These are phyloP conservation scores for Panopea generosa DNA, from an alignment of 2,888 invertebrate species.

Conservation along the genomic window DNA sequence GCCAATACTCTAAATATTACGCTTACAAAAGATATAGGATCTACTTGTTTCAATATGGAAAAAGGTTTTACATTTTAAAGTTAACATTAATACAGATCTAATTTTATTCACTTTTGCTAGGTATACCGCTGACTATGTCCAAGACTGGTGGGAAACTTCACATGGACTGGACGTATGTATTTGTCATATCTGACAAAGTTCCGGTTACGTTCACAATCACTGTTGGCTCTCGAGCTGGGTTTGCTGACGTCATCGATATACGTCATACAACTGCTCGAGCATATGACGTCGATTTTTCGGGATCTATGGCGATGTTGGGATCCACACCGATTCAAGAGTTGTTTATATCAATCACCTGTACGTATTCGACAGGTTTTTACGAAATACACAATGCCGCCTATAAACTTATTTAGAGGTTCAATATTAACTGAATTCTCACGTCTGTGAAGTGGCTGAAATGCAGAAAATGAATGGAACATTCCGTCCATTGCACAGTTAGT, in stretches of 20 bases:
- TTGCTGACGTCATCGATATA: constrained; percentile 27
- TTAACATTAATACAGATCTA: too few species aligned
- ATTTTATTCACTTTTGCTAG: too few species aligned
- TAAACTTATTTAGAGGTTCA: too few species aligned
- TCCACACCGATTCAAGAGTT: constrained; percentile 17
- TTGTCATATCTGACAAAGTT: constrained; percentile 1
- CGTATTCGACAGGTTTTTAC: constrained; percentile 12
- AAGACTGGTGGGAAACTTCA: background rate
- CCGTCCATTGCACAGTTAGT: too few species aligned
- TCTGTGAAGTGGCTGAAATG: too few species aligned
- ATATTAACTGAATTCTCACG: too few species aligned
- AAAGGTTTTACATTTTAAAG: too few species aligned
- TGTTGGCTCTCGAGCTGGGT: constrained; percentile 22
- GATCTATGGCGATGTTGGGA: constrained; percentile 1
- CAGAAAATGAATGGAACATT: too few species aligned
- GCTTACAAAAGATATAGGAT: too few species aligned
- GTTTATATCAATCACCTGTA: constrained; percentile 27
- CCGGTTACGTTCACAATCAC: constrained; percentile 7
- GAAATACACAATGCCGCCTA: too few species aligned
- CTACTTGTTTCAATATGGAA: too few species aligned
- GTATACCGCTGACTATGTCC: background rate
- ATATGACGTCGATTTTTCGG: constrained; percentile 1
- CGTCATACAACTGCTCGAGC: background rate
- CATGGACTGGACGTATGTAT: constrained; percentile 28
- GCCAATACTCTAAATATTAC: too few species aligned